Base-by-base conservation (phyloP, 2,113 vertebrate genomes). In the Phylloscopus trochilus region DNA sequence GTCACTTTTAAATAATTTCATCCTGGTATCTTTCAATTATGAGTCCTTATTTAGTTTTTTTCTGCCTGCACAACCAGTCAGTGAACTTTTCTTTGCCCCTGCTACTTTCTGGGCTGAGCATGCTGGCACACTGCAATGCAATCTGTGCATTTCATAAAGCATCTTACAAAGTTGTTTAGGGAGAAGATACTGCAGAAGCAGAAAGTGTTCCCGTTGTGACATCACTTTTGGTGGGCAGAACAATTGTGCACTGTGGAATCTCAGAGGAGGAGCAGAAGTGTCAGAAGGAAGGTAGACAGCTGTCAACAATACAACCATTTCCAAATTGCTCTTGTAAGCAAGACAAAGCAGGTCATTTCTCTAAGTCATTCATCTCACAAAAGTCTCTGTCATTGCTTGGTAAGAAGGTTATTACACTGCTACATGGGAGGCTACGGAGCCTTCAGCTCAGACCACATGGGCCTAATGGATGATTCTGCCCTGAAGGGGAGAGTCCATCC, bases 381-480 rank as follows among this genome's bases (percentile, higher is more conserved):
- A 89, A 64, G 16, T 58, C 35, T 86, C 53, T 90, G 55, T 20
- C 58, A 73, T 49, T 83, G 80, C 35, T 62, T 26, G 9, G 2
- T 62, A 73, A 85, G 92, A 90, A 85, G 53, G 78, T 88, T 90
- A 83, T 87, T 94, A n/a, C 39, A 28, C 21, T 59, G 30, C 30
- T 83, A 8, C 1, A 0, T 66, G 33, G 47, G 51, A 93, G 62
- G 30, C 16, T 63, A 53, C 0, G 1, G 62, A 76, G 59, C 27
- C 67, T 92, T 73, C 59, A 59, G 23, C 35, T 90, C 56, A 53
- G 89, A 43, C 77, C 69, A 79, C 91, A 53, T 58, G 53, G 74
- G 53, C 37, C 87, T 84, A 92, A 92, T 55, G 91, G 84, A 88
- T 91, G 79, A 86, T 91, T 94, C 82, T 94, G 68, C 79, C 91